Percentiles rank a stretch among this genome's conserved stretches.
Conservation (phyloP, 2,113 vertebrate species). For the Nothobranchius kuhntae region DNA sequence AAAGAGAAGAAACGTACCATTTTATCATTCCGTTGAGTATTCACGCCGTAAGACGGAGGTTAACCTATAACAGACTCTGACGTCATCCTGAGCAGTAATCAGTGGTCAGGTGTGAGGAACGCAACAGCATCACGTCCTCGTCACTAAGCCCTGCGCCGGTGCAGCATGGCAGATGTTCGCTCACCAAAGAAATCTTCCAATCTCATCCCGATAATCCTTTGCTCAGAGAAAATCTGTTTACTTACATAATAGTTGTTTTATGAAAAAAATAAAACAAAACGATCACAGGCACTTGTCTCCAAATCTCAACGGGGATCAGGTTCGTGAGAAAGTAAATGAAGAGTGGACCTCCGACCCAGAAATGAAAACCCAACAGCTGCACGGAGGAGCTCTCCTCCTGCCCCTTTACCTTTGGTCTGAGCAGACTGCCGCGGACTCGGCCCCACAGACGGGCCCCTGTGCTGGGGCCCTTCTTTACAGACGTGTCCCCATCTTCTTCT, state of each 20-base stretch:
- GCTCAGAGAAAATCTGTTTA: conserved; percentile 27
- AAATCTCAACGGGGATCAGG: conserved; percentile 7
- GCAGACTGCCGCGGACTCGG: conserved; percentile 67
- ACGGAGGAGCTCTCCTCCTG: neutral
- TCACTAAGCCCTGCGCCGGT: conserved; percentile 14
- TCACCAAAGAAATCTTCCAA: conserved; percentile 40
- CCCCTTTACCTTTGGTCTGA: conserved; percentile 73
- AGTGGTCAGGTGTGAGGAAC: conserved; percentile 31
- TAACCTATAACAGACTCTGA: no score
- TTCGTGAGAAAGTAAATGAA: neutral
- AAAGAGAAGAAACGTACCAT: conserved; percentile 19
- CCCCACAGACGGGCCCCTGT: conserved; percentile 73
- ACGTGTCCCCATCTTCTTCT: conserved; percentile 54
- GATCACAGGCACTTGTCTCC: neutral
- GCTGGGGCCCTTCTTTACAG: conserved; percentile 36
- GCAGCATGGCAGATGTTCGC: conserved; percentile 40
- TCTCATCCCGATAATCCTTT: conserved; percentile 56
- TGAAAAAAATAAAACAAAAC: neutral
- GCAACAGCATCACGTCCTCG: conserved; percentile 26
- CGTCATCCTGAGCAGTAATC: conserved; percentile 20
- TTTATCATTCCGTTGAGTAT: no score
- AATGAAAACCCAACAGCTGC: neutral
- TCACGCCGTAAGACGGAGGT: no score
- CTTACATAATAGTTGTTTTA: conserved; percentile 26
- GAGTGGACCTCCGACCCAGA: neutral